These are phyloP conservation scores for Bufotes viridis DNA, from an alignment of 2,797 vertebrate genomes.

Conservation along the genomic window DNA sequence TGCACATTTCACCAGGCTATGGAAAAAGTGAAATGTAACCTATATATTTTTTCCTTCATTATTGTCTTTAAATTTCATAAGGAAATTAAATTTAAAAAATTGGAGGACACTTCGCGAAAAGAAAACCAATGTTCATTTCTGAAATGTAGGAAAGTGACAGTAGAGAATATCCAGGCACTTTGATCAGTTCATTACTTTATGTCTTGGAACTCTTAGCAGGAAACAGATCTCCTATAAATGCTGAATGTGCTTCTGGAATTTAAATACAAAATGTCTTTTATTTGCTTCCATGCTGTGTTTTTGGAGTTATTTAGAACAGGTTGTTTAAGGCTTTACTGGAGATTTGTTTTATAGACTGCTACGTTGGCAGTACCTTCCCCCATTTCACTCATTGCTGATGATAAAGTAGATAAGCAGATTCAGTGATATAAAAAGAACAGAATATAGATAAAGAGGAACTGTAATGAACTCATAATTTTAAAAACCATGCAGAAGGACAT, in stretches of 20 bases:
- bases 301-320: neutral
- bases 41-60: neutral
- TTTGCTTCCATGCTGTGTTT: neutral
- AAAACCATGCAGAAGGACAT: no score
- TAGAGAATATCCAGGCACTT: neutral
- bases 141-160: neutral
- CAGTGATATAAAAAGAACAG: no score
- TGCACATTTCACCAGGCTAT: neutral
- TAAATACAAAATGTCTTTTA: neutral
- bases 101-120: neutral
- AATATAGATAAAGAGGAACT: no score
- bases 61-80: neutral
- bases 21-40: neutral
- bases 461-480: no score
- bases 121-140: neutral
- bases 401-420: no score
- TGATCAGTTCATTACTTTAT: neutral
- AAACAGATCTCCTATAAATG: slow-evolving; percentile 1
- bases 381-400: no score
- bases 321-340: no score
- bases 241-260: neutral
- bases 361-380: no score
- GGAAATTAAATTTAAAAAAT: neutral
- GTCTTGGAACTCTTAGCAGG: neutral
- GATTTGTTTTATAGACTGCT: no score